A percentile compares a stretch with the other conserved stretches of the same genome.
phyloP scores from a whole-genome alignment of 2,113 vertebrate genomes.

The Triplophysa dalaica region DNA sequence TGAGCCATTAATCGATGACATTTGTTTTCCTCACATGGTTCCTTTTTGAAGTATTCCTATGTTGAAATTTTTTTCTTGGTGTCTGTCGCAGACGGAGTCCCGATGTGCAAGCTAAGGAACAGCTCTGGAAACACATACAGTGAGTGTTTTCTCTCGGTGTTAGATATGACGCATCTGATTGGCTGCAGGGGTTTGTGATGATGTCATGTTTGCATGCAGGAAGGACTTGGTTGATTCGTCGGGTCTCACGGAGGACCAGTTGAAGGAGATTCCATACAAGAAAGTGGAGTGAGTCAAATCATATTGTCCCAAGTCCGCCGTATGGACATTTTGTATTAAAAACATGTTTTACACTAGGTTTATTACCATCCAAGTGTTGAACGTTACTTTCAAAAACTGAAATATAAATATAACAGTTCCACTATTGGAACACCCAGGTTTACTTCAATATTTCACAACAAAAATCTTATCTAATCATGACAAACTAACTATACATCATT shows the following conservation, averaged over 20 bases:
- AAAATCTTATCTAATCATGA: no score
- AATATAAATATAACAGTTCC: no score
- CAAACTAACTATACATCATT: no score
- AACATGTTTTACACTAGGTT: no score
- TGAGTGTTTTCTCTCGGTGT: conserved; percentile 66
- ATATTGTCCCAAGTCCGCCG: not conserved
- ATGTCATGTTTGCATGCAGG: conserved; percentile 62
- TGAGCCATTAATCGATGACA: not conserved
- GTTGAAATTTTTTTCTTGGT: not conserved
- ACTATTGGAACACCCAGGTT: no score
- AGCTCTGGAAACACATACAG: conserved; percentile 90
- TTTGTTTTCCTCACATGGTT: not conserved
- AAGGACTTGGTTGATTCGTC: conserved; percentile 86
- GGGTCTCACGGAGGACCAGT: conserved; percentile 83
- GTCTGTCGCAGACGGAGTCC: conserved; percentile 81
- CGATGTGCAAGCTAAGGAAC: conserved; percentile 87
- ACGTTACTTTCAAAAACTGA: no score
- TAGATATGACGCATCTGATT: not conserved
- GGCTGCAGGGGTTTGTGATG: not conserved
- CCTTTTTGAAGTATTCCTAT: not conserved
- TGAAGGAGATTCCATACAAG: conserved; percentile 90
- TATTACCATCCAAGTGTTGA: no score
- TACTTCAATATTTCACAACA: no score
- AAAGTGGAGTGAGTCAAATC: conserved; percentile 83
- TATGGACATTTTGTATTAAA: no score